These are phyloP conservation scores for Sphaeridia pumilis DNA, from an alignment of 2,888 invertebrate genomes.

Conservation along the genomic window DNA sequence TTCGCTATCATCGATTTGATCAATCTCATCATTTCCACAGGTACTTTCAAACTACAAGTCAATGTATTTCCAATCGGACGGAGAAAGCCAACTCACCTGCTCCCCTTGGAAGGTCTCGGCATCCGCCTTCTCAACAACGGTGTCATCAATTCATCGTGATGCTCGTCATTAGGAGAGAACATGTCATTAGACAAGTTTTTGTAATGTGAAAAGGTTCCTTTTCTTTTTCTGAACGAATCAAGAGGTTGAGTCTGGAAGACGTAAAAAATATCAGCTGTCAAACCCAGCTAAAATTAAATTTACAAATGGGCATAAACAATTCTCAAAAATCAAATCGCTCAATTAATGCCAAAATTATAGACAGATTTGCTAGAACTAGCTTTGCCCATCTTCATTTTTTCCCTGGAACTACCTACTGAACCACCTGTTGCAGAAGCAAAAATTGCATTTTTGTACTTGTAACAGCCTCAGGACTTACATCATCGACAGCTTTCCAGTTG, in stretches of 20 bases:
- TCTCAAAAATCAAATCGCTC: too few relatives aligned
- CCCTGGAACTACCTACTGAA: background rate
- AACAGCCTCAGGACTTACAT: slow-evolving; percentile 31
- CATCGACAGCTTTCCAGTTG: slow-evolving; percentile 40
- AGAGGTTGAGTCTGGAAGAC: slow-evolving; percentile 40
- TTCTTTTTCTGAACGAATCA: slow-evolving; percentile 43
- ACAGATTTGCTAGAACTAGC: too few relatives aligned
- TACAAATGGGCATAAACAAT: too few relatives aligned
- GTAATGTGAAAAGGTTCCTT: slow-evolving; percentile 45
- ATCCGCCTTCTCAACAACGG: slow-evolving; percentile 29
- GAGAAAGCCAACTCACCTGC: slow-evolving; percentile 17
- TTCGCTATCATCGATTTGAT: too few relatives aligned
- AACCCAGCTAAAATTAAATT: too few relatives aligned
- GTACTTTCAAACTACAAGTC: background rate
- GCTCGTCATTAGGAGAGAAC: slow-evolving; percentile 50
- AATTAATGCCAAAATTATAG: too few relatives aligned
- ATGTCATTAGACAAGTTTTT: slow-evolving; percentile 51
- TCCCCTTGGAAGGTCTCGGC: slow-evolving; percentile 27
- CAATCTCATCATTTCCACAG: too few relatives aligned
- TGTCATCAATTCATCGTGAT: slow-evolving; percentile 44
- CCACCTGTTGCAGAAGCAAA: background rate
- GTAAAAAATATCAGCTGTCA: too few relatives aligned
- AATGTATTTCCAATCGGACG: too few relatives aligned
- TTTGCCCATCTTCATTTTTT: background rate
- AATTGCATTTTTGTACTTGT: background rate